phyloP scores from a whole-genome alignment of 2,888 invertebrate genomes.

The Oligia latruncula region DNA sequence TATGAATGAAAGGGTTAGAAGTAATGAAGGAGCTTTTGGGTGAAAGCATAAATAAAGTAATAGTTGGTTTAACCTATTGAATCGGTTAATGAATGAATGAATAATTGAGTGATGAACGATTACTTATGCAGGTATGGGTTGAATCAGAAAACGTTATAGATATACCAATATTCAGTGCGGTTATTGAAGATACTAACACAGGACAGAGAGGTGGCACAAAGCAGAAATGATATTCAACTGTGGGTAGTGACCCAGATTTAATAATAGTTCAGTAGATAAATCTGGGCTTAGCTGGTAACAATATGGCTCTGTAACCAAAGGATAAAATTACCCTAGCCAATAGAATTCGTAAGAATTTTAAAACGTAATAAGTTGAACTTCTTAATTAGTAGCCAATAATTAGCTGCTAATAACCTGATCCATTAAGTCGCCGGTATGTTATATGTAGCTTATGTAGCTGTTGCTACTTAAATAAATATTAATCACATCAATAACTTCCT shows the following conservation, averaged over 20 bases:
- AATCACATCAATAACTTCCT: slow-evolving; percentile 34
- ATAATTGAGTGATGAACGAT: neutral
- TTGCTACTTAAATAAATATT: slow-evolving; percentile 33
- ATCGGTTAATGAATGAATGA: neutral
- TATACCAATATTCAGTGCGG: neutral
- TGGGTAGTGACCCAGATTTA: slow-evolving; percentile 40
- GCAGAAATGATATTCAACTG: slow-evolving; percentile 28
- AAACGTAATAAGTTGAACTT: slow-evolving; percentile 10
- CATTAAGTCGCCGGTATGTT: slow-evolving; percentile 26
- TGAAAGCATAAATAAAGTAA: slow-evolving; percentile 17
- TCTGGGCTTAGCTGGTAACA: slow-evolving; percentile 18
- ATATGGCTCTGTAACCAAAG: slow-evolving; percentile 4
- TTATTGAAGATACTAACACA: neutral
- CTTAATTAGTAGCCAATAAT: slow-evolving; percentile 13
- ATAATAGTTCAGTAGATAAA: slow-evolving; percentile 26
- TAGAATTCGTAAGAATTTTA: neutral
- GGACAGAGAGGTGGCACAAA: slow-evolving; percentile 20
- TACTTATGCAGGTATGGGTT: neutral
- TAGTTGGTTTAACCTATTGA: slow-evolving; percentile 1
- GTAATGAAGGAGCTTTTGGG: slow-evolving; percentile 6
- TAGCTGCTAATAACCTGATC: slow-evolving; percentile 7
- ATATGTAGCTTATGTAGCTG: slow-evolving; percentile 6
- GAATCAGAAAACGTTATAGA: neutral
- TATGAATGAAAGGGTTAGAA: slow-evolving; percentile 23
- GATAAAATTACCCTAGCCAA: neutral